Evolutionary conservation across 2,888 invertebrate species (phyloP).

Genomic region (Cheilosia scutellata): DNA sequence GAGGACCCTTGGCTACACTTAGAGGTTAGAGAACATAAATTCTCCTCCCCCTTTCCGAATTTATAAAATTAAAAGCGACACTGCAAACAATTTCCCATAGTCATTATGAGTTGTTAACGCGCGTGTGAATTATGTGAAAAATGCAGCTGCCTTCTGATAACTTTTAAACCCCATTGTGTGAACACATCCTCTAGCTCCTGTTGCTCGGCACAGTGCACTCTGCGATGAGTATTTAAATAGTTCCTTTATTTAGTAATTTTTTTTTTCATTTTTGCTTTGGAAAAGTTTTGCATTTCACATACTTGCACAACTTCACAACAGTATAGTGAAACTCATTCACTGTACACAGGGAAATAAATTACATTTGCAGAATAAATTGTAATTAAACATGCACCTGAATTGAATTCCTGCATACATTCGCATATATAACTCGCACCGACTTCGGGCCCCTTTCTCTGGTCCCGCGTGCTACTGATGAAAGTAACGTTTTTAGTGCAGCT

Average conservation of each 20-base stretch:
- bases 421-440: background rate
- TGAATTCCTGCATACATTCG: constrained; percentile 68
- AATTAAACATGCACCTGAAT: constrained; percentile 76
- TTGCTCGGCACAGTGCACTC: constrained; percentile 54
- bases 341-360: constrained; percentile 72
- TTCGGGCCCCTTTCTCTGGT: background rate
- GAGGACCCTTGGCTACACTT: too few species aligned
- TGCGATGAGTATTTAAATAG: constrained; percentile 72
- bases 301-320: constrained; percentile 62
- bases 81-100: background rate
- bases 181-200: constrained; percentile 39
- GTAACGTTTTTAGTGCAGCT: constrained; percentile 69
- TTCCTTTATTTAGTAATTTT: constrained; percentile 13
- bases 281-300: constrained; percentile 66
- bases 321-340: constrained; percentile 51
- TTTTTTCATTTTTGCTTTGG: constrained; percentile 10
- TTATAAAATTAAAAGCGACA: constrained; percentile 14
- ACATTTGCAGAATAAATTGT: constrained; percentile 75
- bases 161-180: constrained; percentile 62
- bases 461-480: constrained; percentile 11
- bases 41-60: background rate
- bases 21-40: background rate
- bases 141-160: constrained; percentile 63
- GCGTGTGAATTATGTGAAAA: constrained; percentile 66
- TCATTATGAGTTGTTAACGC: constrained; percentile 51